Conservation (phyloP, 2,113 vertebrate genomes). For the Telmatochromis sp. region DNA sequence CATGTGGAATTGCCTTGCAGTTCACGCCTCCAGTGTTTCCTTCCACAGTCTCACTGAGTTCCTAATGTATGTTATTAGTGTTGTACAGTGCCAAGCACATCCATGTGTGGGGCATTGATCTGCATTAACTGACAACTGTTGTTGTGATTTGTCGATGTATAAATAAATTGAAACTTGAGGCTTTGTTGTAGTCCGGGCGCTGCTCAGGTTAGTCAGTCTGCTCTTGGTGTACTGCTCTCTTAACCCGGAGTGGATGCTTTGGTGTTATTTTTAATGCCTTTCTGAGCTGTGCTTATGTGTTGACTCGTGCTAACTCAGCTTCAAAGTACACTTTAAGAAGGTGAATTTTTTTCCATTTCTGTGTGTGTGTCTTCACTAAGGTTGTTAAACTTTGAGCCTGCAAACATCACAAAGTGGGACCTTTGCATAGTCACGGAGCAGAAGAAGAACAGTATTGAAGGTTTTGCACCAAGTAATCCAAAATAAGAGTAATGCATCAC, state of each 20-base stretch:
- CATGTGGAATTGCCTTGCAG: neutral
- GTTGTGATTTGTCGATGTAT: fast-evolving
- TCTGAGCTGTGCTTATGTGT: neutral
- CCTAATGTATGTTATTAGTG: neutral
- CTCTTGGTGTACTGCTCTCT: neutral
- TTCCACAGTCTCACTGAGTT: neutral
- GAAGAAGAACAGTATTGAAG: fast-evolving
- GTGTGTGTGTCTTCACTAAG: neutral
- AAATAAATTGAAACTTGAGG: neutral
- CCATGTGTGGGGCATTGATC: neutral
- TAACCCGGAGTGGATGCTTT: fast-evolving
- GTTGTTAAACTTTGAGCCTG: fast-evolving
- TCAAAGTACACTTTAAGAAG: neutral
- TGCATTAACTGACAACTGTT: neutral
- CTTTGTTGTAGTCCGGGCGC: neutral
- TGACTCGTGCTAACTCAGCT: neutral
- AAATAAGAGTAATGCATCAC: neutral
- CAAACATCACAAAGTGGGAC: neutral
- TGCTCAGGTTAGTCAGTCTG: neutral
- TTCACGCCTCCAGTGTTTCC: neutral
- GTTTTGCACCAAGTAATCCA: neutral
- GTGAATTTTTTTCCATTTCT: neutral
- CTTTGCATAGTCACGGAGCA: neutral
- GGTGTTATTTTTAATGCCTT: neutral
- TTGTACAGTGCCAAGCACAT: neutral